Conservation (phyloP, 2,888 invertebrate genomes). For the Parthenolecanium corni region DNA sequence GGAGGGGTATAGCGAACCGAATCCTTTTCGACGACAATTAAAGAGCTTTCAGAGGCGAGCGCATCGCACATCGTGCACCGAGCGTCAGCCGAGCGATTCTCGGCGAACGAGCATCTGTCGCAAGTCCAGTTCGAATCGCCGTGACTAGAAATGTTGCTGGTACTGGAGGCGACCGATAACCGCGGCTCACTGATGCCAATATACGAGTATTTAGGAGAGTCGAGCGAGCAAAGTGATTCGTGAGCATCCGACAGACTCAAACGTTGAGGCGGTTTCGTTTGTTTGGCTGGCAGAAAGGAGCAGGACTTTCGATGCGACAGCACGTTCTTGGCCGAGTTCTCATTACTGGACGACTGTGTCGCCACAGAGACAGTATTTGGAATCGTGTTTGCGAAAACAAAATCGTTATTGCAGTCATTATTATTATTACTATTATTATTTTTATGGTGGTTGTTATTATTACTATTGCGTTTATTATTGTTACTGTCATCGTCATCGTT, state of each 20-base stretch:
- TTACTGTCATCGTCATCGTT: not conserved
- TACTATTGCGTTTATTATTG: not conserved
- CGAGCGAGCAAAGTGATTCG: not conserved
- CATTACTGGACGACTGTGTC: not conserved
- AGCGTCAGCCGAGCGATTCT: conserved; percentile 67
- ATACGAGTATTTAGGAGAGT: conserved; percentile 35
- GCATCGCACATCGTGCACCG: conserved; percentile 65
- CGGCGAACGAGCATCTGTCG: conserved; percentile 75
- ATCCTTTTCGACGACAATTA: conserved; percentile 43
- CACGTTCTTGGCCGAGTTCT: not conserved
- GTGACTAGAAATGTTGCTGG: conserved; percentile 9
- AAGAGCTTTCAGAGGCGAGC: conserved; percentile 43
- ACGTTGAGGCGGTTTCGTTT: not conserved
- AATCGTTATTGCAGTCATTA: no score
- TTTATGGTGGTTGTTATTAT: not conserved
- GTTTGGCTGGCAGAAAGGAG: not conserved
- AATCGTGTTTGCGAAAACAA: not conserved
- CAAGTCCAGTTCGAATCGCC: conserved; percentile 67
- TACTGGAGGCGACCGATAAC: not conserved
- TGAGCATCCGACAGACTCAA: conserved; percentile 1
- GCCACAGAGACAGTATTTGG: not conserved
- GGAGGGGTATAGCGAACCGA: conserved; percentile 39
- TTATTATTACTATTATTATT: no score
- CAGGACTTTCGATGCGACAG: not conserved
- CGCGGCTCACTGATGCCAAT: conserved; percentile 36